phyloP scores from a whole-genome alignment of 2,113 vertebrate genomes.

The Heptranchias perlo region DNA sequence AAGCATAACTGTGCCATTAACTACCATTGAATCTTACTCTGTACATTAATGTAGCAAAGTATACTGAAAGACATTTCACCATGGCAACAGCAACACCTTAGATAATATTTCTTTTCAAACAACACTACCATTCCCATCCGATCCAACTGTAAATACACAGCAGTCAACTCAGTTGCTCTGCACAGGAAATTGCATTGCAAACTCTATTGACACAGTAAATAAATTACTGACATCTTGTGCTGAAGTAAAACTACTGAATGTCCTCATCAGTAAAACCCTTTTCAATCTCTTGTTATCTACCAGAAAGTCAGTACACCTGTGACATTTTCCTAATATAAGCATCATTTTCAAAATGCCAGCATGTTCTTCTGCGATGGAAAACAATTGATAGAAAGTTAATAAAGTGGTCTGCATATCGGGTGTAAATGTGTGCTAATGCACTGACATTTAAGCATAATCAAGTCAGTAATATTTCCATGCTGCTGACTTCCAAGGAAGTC shows the following conservation, averaged over 20 bases:
- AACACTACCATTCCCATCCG: constrained; percentile 15
- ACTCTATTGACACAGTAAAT: constrained; percentile 25
- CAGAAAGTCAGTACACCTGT: not conserved
- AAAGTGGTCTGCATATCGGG: not conserved
- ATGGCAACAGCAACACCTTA: not conserved
- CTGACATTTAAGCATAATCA: not conserved
- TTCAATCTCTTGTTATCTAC: not conserved
- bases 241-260: too few species aligned
- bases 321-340: not conserved
- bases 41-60: too few species aligned
- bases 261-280: constrained; percentile 12
- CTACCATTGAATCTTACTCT: too few species aligned
- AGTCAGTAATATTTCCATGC: not conserved
- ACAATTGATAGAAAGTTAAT: not conserved
- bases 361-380: not conserved
- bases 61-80: not conserved
- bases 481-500: too few species aligned
- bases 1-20: too few species aligned
- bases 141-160: constrained; percentile 19
- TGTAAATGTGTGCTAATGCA: not conserved
- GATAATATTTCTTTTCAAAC: not conserved
- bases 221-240: constrained; percentile 8
- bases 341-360: not conserved
- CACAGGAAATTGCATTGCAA: constrained; percentile 1
- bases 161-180: constrained; percentile 28